Evolutionary conservation across 2,797 vertebrate species (phyloP).

Genomic region (Argyrosomus regius): DNA sequence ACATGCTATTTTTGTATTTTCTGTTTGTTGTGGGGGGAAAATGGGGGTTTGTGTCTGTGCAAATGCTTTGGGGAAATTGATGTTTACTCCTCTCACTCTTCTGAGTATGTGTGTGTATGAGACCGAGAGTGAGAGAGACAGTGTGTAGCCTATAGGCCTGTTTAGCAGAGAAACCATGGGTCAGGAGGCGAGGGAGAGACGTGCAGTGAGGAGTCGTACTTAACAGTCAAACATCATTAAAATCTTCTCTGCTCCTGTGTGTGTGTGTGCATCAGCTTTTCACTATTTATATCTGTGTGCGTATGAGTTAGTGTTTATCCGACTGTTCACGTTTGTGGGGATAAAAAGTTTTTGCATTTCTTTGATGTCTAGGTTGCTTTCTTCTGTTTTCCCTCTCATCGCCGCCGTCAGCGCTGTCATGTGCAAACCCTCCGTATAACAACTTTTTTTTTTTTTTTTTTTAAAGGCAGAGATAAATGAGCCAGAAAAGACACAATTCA

Average conservation of each 20-base stretch:
- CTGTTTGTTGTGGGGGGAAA: conserved; percentile 25
- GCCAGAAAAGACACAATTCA: conserved; percentile 21
- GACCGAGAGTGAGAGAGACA: not conserved
- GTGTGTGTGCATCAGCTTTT: conserved; percentile 14
- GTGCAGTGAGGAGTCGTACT: conserved; percentile 57
- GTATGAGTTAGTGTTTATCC: conserved; percentile 11
- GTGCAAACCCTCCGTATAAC: conserved; percentile 13
- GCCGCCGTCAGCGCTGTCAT: conserved; percentile 9
- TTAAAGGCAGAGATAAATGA: conserved; percentile 36
- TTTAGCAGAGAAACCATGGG: conserved; percentile 59
- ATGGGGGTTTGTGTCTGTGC: conserved; percentile 20
- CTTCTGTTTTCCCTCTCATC: conserved; percentile 25
- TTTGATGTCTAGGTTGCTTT: conserved; percentile 33
- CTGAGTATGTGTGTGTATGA: conserved; percentile 15
- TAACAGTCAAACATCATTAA: conserved; percentile 79
- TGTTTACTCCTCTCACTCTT: conserved; percentile 47
- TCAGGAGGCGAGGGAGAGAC: conserved; percentile 61
- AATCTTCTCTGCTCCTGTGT: conserved; percentile 44
- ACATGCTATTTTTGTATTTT: conserved; percentile 19
- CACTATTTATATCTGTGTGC: conserved; percentile 28
- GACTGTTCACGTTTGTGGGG: conserved; percentile 22
- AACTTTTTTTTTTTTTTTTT: conserved; percentile 17
- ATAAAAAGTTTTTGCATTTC: conserved; percentile 12
- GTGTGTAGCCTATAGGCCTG: conserved; percentile 59
- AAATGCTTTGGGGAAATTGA: conserved; percentile 53